Conservation (phyloP, 2,113 vertebrate species). For the Cynocephalus volans region DNA sequence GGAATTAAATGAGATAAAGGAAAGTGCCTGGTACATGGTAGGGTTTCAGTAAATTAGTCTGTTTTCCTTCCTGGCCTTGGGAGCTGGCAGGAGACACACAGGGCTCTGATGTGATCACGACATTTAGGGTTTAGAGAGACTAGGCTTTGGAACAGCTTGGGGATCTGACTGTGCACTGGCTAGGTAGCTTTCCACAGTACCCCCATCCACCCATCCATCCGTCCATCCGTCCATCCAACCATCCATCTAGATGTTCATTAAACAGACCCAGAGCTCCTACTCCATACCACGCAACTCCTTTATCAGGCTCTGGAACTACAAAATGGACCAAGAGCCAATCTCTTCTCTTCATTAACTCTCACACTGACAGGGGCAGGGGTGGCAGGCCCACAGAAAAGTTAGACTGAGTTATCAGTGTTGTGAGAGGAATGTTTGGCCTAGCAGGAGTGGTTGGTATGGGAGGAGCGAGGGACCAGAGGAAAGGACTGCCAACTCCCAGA, state of each 20-base stretch:
- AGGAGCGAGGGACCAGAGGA: background rate
- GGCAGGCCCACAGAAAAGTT: background rate
- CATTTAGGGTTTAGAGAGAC: conserved; percentile 5
- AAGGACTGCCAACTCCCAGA: background rate
- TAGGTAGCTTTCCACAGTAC: background rate
- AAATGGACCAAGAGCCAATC: background rate
- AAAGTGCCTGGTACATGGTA: background rate
- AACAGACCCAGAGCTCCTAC: background rate
- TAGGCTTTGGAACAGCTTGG: background rate
- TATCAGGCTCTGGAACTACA: background rate
- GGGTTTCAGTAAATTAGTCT: background rate
- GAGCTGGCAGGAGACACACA: background rate
- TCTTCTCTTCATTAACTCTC: background rate
- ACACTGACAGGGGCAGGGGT: background rate
- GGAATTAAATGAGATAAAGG: conserved; percentile 30
- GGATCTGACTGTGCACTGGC: background rate
- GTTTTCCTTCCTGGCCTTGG: conserved; percentile 35
- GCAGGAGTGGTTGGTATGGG: background rate
- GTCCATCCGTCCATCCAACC: background rate
- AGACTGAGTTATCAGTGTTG: conserved; percentile 51
- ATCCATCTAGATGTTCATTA: background rate
- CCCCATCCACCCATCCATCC: background rate
- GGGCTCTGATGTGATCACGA: background rate
- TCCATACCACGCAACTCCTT: background rate
- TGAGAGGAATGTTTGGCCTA: conserved; percentile 28